These are phyloP conservation scores for Arctia plantaginis DNA, from an alignment of 2,888 invertebrate species.

Conservation along the genomic window DNA sequence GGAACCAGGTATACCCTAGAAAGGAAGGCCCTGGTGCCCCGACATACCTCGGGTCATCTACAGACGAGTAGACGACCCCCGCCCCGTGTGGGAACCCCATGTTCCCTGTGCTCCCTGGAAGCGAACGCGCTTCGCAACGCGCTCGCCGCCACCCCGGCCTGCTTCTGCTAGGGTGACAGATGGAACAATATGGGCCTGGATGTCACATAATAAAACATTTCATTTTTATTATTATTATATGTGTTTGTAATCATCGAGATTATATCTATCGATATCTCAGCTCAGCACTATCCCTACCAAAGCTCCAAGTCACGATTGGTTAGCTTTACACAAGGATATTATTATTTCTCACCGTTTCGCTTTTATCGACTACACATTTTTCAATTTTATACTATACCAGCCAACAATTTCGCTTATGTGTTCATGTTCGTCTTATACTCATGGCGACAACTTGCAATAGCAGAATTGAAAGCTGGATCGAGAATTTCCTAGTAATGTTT, in stretches of 20 bases:
- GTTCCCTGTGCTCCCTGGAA: too few species aligned
- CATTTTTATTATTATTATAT: too few species aligned
- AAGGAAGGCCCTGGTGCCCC: too few species aligned
- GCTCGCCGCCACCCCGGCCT: too few species aligned
- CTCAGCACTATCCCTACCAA: slow-evolving; percentile 64
- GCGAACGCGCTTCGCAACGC: too few species aligned
- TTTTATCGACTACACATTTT: slow-evolving; percentile 59
- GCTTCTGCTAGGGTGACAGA: too few species aligned
- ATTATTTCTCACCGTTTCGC: slow-evolving; percentile 76
- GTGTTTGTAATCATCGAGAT: not conserved
- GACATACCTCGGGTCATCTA: too few species aligned
- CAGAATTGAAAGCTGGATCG: slow-evolving; percentile 14
- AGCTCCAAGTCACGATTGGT: slow-evolving; percentile 80
- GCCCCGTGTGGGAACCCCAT: too few species aligned
- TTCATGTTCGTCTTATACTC: slow-evolving; percentile 26
- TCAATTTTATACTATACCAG: slow-evolving; percentile 60
- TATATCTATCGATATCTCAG: slow-evolving; percentile 13
- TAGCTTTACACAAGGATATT: slow-evolving; percentile 76
- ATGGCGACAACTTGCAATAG: slow-evolving; percentile 4
- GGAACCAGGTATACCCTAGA: too few species aligned
- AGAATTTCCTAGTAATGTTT: not conserved
- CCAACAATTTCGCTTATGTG: slow-evolving; percentile 42
- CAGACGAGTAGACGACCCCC: too few species aligned
- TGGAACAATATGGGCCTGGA: too few species aligned
- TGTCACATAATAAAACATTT: too few species aligned